Conservation (phyloP, 2,888 invertebrate genomes). For the Leptinotarsa haldemani region DNA sequence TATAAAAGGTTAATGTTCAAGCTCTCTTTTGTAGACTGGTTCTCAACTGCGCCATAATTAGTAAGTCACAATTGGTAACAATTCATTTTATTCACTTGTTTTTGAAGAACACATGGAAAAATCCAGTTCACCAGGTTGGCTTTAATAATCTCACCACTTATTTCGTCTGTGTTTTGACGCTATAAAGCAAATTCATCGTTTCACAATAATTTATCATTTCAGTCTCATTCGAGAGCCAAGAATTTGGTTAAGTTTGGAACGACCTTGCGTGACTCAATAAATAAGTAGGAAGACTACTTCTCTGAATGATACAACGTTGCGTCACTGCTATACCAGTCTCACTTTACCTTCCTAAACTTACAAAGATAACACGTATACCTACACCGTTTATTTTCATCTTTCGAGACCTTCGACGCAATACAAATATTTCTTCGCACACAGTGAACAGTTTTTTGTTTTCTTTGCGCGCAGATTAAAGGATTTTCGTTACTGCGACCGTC, state of each 20-base stretch:
- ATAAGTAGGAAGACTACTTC: conserved; percentile 5
- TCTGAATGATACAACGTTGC: background rate
- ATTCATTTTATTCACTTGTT: no score
- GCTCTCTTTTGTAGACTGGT: no score
- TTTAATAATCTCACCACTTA: no score
- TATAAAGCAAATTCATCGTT: background rate
- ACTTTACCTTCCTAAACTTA: background rate
- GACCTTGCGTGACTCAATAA: background rate
- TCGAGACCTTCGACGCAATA: conserved; percentile 13
- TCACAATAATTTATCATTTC: background rate
- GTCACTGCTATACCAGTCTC: background rate
- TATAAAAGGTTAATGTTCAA: no score
- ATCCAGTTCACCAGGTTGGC: no score
- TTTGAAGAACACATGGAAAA: no score
- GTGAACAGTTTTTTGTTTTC: conserved; percentile 14
- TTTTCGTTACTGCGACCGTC: background rate
- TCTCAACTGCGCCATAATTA: no score
- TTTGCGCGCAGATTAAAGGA: conserved; percentile 33
- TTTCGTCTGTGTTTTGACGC: background rate
- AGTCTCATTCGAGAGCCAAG: background rate
- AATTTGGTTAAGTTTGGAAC: background rate
- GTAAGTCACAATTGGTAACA: no score
- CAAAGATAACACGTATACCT: conserved; percentile 12
- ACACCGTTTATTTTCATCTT: conserved; percentile 24
- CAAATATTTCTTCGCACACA: conserved; percentile 22